These are phyloP conservation scores for Megaceryle torquata DNA, from an alignment of 2,113 vertebrate species.

Conservation along the genomic window DNA sequence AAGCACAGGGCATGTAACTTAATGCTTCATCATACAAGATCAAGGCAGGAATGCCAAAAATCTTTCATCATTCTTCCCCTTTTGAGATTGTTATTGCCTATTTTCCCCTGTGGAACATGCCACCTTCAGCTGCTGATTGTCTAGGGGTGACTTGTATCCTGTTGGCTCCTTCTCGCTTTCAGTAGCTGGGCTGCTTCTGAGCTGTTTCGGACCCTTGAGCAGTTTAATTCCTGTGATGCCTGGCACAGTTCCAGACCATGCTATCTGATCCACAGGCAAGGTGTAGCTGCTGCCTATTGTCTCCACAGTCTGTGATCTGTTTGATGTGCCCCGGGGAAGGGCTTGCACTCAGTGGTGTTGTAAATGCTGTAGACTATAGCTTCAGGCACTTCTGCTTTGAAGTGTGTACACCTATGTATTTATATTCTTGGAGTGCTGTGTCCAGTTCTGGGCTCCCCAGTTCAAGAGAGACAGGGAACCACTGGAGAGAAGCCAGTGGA, in stretches of 20 bases:
- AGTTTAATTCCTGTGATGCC: neutral
- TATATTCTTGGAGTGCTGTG: neutral
- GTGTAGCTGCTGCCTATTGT: neutral
- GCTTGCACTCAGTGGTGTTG: fast-evolving
- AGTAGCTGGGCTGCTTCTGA: fast-evolving
- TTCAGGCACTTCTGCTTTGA: neutral
- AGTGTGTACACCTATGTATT: fast-evolving
- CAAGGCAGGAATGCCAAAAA: neutral
- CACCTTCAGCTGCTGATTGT: neutral
- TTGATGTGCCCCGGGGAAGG: neutral
- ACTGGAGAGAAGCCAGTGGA: neutral
- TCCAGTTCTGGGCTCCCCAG: neutral
- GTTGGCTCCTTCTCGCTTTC: fast-evolving
- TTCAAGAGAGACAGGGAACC: neutral
- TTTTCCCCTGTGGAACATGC: fast-evolving
- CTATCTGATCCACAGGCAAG: neutral
- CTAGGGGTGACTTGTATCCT: neutral
- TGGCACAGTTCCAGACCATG: fast-evolving
- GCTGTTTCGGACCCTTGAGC: fast-evolving
- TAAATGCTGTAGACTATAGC: neutral
- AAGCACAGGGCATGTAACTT: neutral
- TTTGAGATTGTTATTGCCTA: neutral
- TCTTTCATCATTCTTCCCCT: no score
- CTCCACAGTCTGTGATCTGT: neutral
- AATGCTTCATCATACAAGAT: no score